Conservation (phyloP, 2,888 invertebrate genomes). For the Patella pellucida region DNA sequence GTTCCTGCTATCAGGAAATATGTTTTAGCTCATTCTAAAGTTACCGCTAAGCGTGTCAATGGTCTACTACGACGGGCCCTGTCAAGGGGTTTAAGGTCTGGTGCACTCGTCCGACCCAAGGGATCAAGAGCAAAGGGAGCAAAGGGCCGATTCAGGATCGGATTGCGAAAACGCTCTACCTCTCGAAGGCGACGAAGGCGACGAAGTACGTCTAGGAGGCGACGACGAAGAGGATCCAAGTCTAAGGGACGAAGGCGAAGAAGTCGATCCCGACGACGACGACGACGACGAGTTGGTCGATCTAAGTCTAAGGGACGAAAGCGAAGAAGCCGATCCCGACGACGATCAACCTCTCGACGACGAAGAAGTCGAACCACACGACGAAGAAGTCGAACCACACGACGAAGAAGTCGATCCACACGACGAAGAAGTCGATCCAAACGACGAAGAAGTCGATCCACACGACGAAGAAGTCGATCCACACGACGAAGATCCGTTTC, state of each 20-base stretch:
- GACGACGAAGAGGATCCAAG: neutral
- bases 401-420: slow-evolving; percentile 2
- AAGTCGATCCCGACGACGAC: neutral
- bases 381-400: slow-evolving; percentile 1
- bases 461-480: neutral
- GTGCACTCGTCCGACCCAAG: neutral
- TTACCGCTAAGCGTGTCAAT: slow-evolving; percentile 1
- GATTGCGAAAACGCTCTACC: neutral
- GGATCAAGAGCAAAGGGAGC: slow-evolving; percentile 3
- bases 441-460: neutral
- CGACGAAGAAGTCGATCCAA: neutral
- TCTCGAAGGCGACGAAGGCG: slow-evolving; percentile 1
- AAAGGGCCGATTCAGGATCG: neutral
- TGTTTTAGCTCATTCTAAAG: neutral
- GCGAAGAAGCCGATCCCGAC: slow-evolving; percentile 5
- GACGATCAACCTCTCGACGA: neutral
- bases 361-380: neutral
- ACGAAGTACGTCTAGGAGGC: neutral
- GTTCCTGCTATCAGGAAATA: slow-evolving; percentile 10
- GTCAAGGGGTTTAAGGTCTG: neutral
- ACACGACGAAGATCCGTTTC: neutral
- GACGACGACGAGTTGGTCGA: neutral
- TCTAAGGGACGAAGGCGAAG: neutral
- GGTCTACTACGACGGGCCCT: slow-evolving; percentile 6
- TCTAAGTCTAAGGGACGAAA: neutral